Evolutionary conservation across 2,113 vertebrate genomes (phyloP), one percentile per base, ranked within the genome.

Genomic region (Barbus barbus): DNA sequence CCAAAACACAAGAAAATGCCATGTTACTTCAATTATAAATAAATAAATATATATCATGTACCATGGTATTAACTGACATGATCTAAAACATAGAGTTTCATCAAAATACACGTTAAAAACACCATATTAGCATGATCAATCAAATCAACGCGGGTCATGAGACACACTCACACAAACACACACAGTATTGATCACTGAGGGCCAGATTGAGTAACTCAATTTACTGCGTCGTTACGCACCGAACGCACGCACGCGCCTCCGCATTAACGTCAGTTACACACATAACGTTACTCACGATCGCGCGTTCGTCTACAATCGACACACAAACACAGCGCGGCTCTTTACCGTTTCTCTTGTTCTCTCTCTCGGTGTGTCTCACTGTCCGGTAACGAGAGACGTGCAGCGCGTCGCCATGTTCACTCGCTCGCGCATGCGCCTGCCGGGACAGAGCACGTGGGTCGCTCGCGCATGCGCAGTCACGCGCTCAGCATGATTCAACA

Each of bases 281-380:
- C 20, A 18, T n/a, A n/a, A n/a, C n/a, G n/a, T n/a, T 4, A 41
- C 28, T 44, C 13, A 81, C 20, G 36, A 24, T 38, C 56, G 53
- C 83, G 75, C 36, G 51, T 16, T 26, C 51, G 58, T 65, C 78
- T 24, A 13, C 38, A 74, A 81, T 61, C 8, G 8, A 65, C 24
- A 20, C 0, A 38, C 31, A 65, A 5, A 81, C 41, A 36, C 12
- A 24, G 84, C 72, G 76, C 81, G 24, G 28, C 88, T 90, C 89
- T 95, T 94, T 94, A 93, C 92, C 93, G 92, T 92, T 48, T 71
- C 9, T 71, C 13, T 18, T 44, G 48, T 22, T 51, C 61, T 63
- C 38, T 63, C 36, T 69, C 4, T 38, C 46, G 79, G 28, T 71
- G 61, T 11, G 28, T 36, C 20, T 83, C 82, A 63, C 56, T 74